phyloP scores from a whole-genome alignment of 2,888 invertebrate species.

The Blastobasis adustella region DNA sequence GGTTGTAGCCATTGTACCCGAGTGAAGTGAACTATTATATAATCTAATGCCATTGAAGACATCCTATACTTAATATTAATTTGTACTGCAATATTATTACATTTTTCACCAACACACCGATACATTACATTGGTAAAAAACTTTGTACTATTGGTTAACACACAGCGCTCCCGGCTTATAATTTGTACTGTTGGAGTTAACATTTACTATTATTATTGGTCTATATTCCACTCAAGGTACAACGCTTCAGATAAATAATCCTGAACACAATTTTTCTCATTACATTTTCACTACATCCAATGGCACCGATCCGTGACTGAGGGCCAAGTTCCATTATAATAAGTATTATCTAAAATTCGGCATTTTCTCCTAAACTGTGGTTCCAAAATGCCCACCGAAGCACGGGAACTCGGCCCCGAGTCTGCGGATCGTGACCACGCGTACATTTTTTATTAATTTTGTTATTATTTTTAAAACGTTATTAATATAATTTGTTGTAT shows the following conservation, averaged over 20 bases:
- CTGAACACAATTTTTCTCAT: constrained; percentile 55
- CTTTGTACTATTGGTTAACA: constrained; percentile 53
- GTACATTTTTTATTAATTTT: constrained; percentile 68
- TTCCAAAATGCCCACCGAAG: constrained; percentile 43
- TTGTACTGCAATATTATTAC: constrained; percentile 57
- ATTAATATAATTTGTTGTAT: constrained; percentile 74
- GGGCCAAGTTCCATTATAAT: constrained; percentile 39
- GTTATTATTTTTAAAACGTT: constrained; percentile 70
- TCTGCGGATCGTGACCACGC: constrained; percentile 45
- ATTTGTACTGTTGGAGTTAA: background rate
- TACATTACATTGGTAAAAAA: constrained; percentile 49
- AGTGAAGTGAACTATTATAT: constrained; percentile 31
- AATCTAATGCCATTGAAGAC: constrained; percentile 1
- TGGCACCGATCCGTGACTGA: constrained; percentile 29
- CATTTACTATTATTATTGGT: constrained; percentile 20
- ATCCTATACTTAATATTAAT: constrained; percentile 60
- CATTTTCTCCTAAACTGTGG: constrained; percentile 44
- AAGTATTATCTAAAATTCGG: constrained; percentile 25
- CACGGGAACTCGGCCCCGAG: constrained; percentile 32
- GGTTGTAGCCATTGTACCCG: constrained; percentile 57
- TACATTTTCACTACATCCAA: constrained; percentile 65
- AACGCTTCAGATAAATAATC: constrained; percentile 49
- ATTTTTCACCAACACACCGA: constrained; percentile 54
- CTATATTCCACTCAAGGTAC: constrained; percentile 51
- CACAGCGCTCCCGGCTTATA: background rate